Conservation (phyloP, 2,113 vertebrate genomes). For the Hemicordylus capensis region DNA sequence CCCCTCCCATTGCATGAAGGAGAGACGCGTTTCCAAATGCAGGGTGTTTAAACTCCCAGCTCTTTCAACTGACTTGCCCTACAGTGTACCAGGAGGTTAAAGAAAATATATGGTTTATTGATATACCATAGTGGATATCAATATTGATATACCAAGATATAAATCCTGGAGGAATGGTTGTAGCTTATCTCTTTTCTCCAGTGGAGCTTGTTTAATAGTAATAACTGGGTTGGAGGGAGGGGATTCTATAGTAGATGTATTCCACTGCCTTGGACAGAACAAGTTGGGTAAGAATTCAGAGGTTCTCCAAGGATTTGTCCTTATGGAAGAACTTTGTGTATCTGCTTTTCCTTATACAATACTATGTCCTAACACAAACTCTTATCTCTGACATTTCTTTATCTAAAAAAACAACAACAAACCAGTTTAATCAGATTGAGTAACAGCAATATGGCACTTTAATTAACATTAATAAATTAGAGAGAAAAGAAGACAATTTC, state of each 20-base stretch:
- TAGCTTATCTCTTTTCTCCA: background rate
- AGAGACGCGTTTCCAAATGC: too few relatives aligned
- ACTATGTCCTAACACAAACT: background rate
- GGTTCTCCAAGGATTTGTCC: background rate
- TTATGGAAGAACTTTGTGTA: background rate
- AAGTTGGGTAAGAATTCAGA: background rate
- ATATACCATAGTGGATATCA: background rate
- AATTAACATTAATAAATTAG: conserved; percentile 40
- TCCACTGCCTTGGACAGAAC: too few relatives aligned
- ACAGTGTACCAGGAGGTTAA: too few relatives aligned
- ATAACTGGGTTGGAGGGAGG: background rate
- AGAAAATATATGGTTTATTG: too few relatives aligned
- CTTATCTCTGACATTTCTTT: background rate
- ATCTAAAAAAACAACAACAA: too few relatives aligned
- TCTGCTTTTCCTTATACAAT: background rate
- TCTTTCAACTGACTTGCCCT: too few relatives aligned
- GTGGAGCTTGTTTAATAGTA: background rate
- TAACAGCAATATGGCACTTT: conserved; percentile 32
- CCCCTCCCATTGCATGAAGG: too few relatives aligned
- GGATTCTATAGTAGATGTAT: background rate
- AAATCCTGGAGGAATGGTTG: background rate
- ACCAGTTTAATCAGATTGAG: background rate
- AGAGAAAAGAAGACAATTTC: conserved; percentile 29
- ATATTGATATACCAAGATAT: background rate
- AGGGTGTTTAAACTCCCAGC: too few relatives aligned